A percentile compares a stretch with the other conserved stretches of the same genome.
These are phyloP conservation scores for Drosophila mauritiana DNA, from an alignment of 1,140 invertebrate genomes.

Conservation along the genomic window DNA sequence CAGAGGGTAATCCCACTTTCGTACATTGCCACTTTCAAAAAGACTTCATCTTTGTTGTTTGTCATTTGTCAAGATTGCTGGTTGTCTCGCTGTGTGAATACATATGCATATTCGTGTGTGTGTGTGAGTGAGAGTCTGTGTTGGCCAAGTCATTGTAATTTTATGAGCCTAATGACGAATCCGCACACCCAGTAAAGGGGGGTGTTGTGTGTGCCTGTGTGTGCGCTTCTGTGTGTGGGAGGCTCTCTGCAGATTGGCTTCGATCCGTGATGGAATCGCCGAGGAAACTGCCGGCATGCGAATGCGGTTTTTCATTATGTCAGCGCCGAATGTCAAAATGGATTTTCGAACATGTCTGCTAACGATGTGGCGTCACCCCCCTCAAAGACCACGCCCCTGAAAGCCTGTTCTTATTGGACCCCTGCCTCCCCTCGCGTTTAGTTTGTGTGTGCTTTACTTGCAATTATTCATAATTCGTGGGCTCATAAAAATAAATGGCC, in stretches of 20 bases:
- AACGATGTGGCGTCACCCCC: slow-evolving; percentile 9
- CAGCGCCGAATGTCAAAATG: slow-evolving; percentile 62
- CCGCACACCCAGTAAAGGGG: slow-evolving; percentile 12
- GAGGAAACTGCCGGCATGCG: slow-evolving; percentile 9
- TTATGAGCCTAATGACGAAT: slow-evolving; percentile 76
- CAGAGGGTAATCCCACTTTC: slow-evolving; percentile 16
- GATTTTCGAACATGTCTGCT: slow-evolving; percentile 58
- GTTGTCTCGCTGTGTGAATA: slow-evolving; percentile 6
- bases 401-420: background rate
- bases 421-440: slow-evolving; percentile 28
- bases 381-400: background rate
- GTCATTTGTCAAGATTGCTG: slow-evolving; percentile 50
- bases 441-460: slow-evolving; percentile 31
- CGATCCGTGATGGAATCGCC: slow-evolving; percentile 11
- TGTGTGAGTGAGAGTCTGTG: slow-evolving; percentile 6
- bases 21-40: background rate
- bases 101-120: background rate
- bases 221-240: background rate
- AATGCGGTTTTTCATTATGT: slow-evolving; percentile 59
- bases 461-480: slow-evolving; percentile 82
- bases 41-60: background rate
- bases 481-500: slow-evolving; percentile 81
- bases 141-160: slow-evolving; percentile 65
- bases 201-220: background rate
- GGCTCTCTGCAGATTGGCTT: slow-evolving; percentile 21